Conservation (phyloP, 2,113 vertebrate genomes). For the Bostrychus sinensis region DNA sequence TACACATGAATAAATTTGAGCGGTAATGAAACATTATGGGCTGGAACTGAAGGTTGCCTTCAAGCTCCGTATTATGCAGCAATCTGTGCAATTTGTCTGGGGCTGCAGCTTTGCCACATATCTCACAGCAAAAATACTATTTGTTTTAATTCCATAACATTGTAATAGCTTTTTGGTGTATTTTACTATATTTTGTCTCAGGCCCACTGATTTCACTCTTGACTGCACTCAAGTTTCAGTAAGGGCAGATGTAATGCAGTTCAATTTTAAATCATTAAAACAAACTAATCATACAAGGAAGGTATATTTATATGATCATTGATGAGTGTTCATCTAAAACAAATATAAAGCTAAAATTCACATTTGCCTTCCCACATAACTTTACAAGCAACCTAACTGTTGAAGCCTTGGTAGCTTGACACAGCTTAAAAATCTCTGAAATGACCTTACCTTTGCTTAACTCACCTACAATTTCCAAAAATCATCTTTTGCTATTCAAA, state of each 20-base stretch:
- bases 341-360: no score
- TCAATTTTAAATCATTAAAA: conserved; percentile 36
- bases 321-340: no score
- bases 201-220: conserved; percentile 15
- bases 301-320: no score
- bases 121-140: conserved; percentile 36
- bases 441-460: no score
- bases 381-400: no score
- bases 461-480: no score
- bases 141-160: conserved; percentile 50
- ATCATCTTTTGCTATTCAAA: no score
- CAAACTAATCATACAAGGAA: no score
- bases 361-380: no score
- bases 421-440: not conserved
- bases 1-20: conserved; percentile 67
- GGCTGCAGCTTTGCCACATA: conserved; percentile 37
- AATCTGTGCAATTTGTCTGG: conserved; percentile 47
- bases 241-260: conserved; percentile 33
- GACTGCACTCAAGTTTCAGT: conserved; percentile 46
- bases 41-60: conserved; percentile 54
- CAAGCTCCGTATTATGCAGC: conserved; percentile 60
- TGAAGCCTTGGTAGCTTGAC: not conserved
- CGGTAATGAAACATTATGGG: conserved; percentile 66
- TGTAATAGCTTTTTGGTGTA: conserved; percentile 19
- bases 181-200: not conserved